Conservation (phyloP, 2,113 vertebrate genomes). For the Sitta europaea region DNA sequence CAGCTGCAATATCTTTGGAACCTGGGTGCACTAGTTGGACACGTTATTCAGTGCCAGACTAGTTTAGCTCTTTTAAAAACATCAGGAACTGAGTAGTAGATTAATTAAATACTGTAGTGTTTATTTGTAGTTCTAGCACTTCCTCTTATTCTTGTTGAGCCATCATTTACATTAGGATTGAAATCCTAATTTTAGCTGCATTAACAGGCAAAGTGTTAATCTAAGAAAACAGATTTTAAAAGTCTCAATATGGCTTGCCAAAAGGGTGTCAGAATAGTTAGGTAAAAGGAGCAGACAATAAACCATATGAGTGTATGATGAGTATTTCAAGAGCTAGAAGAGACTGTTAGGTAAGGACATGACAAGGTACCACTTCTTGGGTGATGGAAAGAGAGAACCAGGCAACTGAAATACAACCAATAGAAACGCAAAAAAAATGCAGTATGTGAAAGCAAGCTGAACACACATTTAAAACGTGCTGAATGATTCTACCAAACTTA, state of each 20-base stretch:
- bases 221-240: neutral
- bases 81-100: neutral
- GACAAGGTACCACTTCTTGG: neutral
- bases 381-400: neutral
- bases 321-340: neutral
- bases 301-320: neutral
- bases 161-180: conserved; percentile 13
- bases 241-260: neutral
- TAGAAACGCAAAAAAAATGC: neutral
- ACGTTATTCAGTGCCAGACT: neutral
- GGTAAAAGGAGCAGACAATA: neutral
- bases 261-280: neutral
- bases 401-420: neutral
- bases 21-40: neutral
- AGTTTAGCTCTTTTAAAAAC: neutral
- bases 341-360: neutral
- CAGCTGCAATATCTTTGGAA: conserved; percentile 14
- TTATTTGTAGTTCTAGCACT: conserved; percentile 10
- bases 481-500: neutral
- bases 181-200: conserved; percentile 26
- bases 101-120: neutral
- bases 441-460: neutral
- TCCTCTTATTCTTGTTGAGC: conserved; percentile 32
- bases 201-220: neutral
- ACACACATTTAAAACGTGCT: neutral